Evolutionary conservation across 2,888 invertebrate species (phyloP).

Genomic region (Galerucella nymphaeae): DNA sequence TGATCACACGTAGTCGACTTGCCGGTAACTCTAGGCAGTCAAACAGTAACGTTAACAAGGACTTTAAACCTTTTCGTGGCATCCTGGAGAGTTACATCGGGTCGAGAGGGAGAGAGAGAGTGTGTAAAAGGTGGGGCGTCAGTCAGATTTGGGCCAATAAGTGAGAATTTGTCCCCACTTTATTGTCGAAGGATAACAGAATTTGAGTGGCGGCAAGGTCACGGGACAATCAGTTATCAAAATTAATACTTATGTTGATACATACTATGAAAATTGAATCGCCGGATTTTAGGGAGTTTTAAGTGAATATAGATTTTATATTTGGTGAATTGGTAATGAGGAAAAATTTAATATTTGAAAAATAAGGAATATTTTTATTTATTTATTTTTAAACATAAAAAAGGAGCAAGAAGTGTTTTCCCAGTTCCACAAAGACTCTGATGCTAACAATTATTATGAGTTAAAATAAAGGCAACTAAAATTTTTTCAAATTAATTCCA

Average conservation of each 20-base stretch:
- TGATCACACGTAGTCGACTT: neutral
- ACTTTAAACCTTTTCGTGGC: slow-evolving; percentile 51
- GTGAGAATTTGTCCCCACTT: slow-evolving; percentile 51
- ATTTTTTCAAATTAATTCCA: no score
- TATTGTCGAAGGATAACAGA: slow-evolving; percentile 41
- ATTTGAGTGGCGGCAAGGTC: slow-evolving; percentile 37
- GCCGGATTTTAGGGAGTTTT: neutral
- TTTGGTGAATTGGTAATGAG: no score
- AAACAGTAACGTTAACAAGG: slow-evolving; percentile 41
- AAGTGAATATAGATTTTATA: neutral
- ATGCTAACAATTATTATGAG: no score
- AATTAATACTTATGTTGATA: slow-evolving; percentile 23
- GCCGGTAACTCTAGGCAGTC: slow-evolving; percentile 15
- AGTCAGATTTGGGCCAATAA: slow-evolving; percentile 55
- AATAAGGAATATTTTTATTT: no score
- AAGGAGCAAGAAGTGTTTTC: no score
- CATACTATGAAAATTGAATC: slow-evolving; percentile 27
- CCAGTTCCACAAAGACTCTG: no score
- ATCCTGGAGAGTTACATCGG: slow-evolving; percentile 43
- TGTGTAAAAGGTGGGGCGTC: slow-evolving; percentile 47
- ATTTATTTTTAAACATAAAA: no score
- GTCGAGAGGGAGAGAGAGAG: slow-evolving; percentile 20
- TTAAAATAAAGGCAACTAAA: no score
- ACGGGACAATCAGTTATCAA: slow-evolving; percentile 49
- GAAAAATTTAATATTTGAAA: no score